A percentile compares a stretch with the other conserved stretches of the same genome.
These are phyloP conservation scores for Paraescarpia echinospica DNA, from an alignment of 1,140 invertebrate species.

Conservation along the genomic window DNA sequence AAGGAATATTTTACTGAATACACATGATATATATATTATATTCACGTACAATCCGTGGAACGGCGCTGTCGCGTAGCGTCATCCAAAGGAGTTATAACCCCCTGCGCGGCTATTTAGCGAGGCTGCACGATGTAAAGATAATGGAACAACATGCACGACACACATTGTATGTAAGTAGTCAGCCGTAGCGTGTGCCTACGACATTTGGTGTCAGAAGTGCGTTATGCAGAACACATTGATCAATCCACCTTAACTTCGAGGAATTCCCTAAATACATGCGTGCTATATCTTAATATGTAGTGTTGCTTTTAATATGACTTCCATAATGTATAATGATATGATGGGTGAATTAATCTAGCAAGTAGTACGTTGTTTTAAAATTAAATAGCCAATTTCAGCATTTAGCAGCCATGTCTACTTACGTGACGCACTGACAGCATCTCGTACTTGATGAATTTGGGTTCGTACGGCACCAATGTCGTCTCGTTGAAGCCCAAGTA, in stretches of 20 bases:
- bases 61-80: no score
- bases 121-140: no score
- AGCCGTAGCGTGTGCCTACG: neutral
- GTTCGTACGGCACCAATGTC: constrained; percentile 92
- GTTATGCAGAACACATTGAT: neutral
- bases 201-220: neutral
- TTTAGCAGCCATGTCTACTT: neutral
- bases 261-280: neutral
- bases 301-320: no score
- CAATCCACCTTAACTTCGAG: neutral
- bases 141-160: neutral
- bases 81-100: no score
- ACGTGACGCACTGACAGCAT: constrained; percentile 77
- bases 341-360: no score
- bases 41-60: no score
- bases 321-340: no score
- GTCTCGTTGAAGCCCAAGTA: constrained; percentile 82
- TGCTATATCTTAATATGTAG: neutral
- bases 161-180: neutral
- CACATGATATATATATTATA: no score
- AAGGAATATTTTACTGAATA: no score
- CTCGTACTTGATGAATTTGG: constrained; percentile 74
- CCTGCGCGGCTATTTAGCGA: no score
- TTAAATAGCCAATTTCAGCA: no score
- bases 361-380: no score